Evolutionary conservation across 2,888 invertebrate genomes (phyloP).

Genomic region (Andrena praecox): DNA sequence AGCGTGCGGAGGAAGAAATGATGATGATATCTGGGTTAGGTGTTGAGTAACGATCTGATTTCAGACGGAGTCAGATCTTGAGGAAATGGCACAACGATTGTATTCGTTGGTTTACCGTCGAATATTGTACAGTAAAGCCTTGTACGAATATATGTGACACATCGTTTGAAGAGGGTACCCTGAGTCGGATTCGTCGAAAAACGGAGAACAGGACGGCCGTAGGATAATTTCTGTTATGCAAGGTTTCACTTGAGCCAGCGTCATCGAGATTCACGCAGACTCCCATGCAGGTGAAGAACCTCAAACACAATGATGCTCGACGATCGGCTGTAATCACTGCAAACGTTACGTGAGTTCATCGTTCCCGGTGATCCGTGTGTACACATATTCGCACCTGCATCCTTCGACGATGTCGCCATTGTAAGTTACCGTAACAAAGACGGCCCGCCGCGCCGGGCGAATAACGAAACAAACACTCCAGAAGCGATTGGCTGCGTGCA

Average conservation of each 20-base stretch:
- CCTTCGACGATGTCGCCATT: slow-evolving; percentile 34
- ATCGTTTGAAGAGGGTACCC: not conserved
- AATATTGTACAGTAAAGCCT: not conserved
- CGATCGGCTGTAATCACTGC: slow-evolving; percentile 52
- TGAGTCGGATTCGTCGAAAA: slow-evolving; percentile 7
- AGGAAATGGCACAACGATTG: not conserved
- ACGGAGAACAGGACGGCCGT: slow-evolving; percentile 4
- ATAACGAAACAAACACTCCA: slow-evolving; percentile 5
- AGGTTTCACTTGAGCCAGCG: slow-evolving; percentile 32
- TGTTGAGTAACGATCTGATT: not conserved
- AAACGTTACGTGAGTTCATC: slow-evolving; percentile 56
- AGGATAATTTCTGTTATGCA: slow-evolving; percentile 30
- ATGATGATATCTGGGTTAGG: not conserved
- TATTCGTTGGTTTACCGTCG: not conserved
- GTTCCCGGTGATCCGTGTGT: slow-evolving; percentile 13
- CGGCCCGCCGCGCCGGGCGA: slow-evolving; percentile 3
- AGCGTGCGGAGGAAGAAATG: not conserved
- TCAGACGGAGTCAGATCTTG: not conserved
- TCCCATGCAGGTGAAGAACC: slow-evolving; percentile 50
- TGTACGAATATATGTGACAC: not conserved
- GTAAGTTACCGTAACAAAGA: slow-evolving; percentile 26
- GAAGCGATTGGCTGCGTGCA: slow-evolving; percentile 8
- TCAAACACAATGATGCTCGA: slow-evolving; percentile 56
- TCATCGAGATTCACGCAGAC: slow-evolving; percentile 39
- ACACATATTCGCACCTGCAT: slow-evolving; percentile 26